Percentiles rank a stretch among this genome's conserved stretches.
Evolutionary conservation across 2,888 invertebrate genomes (phyloP).

Genomic region (Argyra leucocephala): DNA sequence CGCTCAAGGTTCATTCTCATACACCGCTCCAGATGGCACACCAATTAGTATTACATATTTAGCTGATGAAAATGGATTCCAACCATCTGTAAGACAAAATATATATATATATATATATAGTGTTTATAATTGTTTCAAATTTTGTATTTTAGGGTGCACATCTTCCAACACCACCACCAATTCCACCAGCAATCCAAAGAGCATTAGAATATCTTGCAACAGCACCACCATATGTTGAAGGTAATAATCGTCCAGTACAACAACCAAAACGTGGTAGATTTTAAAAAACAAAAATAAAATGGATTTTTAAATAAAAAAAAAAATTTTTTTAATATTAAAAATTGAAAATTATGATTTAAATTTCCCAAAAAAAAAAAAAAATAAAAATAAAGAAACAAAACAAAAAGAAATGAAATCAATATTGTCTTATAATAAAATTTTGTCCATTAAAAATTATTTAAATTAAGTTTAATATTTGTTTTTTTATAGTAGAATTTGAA

Average conservation of each 20-base stretch:
- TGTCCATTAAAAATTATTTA: too few species aligned
- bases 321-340: too few species aligned
- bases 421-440: too few species aligned
- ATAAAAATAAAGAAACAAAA: too few species aligned
- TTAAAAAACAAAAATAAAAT: not conserved
- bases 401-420: too few species aligned
- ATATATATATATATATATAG: not conserved
- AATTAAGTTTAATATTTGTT: not conserved
- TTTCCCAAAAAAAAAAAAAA: too few species aligned
- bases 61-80: constrained; percentile 63
- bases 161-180: constrained; percentile 52
- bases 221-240: constrained; percentile 44
- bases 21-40: constrained; percentile 54
- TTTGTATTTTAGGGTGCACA: constrained; percentile 46
- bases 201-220: constrained; percentile 58
- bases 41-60: constrained; percentile 52
- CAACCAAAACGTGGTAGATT: not conserved
- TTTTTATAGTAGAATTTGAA: not conserved
- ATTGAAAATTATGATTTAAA: too few species aligned
- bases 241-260: not conserved
- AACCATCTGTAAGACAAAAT: constrained; percentile 42
- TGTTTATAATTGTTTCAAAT: not conserved
- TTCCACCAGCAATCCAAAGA: constrained; percentile 58
- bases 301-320: too few species aligned
- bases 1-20: constrained; percentile 55